Conservation (phyloP, 2,113 vertebrate genomes). For the Sceloporus undulatus region DNA sequence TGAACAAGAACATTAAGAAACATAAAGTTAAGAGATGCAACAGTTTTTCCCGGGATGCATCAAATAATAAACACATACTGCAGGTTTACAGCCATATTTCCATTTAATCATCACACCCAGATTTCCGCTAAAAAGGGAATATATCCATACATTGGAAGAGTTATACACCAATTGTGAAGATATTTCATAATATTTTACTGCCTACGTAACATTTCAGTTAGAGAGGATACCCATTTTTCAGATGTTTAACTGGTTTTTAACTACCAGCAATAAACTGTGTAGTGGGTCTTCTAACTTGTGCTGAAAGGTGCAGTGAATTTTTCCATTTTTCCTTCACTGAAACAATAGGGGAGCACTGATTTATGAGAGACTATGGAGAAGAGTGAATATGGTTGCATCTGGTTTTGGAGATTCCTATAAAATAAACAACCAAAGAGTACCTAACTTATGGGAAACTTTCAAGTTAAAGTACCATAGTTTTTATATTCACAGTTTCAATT, state of each 20-base stretch:
- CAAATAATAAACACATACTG: constrained; percentile 67
- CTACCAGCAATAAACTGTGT: constrained; percentile 64
- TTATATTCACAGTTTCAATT: constrained; percentile 65
- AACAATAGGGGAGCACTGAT: constrained; percentile 70
- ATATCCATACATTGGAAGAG: constrained; percentile 56
- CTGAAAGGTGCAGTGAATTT: constrained; percentile 69
- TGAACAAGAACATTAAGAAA: constrained; percentile 69
- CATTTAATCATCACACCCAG: constrained; percentile 68
- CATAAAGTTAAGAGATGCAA: constrained; percentile 75
- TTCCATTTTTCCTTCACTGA: constrained; percentile 70
- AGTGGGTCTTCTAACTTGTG: constrained; percentile 67
- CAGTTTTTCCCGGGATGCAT: constrained; percentile 72
- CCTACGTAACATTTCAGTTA: constrained; percentile 54
- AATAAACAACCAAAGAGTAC: constrained; percentile 75
- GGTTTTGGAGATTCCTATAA: constrained; percentile 62
- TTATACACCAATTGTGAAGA: constrained; percentile 64
- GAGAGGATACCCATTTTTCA: constrained; percentile 58
- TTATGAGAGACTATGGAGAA: constrained; percentile 64
- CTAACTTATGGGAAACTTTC: constrained; percentile 45
- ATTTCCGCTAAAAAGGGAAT: constrained; percentile 74
- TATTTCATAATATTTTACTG: constrained; percentile 53
- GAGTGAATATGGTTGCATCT: constrained; percentile 39
- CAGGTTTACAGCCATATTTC: constrained; percentile 71
- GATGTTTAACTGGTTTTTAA: constrained; percentile 49
- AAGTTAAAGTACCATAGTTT: constrained; percentile 53